Conservation (phyloP, 1,140 invertebrate species). For the Andricus grossulariae region DNA sequence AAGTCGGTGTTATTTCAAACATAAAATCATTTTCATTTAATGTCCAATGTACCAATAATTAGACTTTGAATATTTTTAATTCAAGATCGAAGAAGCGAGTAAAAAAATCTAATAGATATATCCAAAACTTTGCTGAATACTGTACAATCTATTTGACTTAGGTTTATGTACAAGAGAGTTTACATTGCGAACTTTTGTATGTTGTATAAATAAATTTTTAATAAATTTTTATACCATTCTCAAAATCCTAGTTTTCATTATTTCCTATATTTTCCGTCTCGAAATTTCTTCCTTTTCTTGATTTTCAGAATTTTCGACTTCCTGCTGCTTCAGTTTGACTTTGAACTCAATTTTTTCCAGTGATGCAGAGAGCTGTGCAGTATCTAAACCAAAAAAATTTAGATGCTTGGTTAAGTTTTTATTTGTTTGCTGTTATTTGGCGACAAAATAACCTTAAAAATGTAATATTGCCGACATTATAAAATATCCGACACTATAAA, state of each 20-base stretch:
- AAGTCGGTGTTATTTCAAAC: not conserved
- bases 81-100: not conserved
- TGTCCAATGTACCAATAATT: not conserved
- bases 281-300: slow-evolving; percentile 28
- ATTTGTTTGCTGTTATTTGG: no score
- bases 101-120: not conserved
- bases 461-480: no score
- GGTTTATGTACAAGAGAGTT: slow-evolving; percentile 5
- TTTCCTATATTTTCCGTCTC: slow-evolving; percentile 30
- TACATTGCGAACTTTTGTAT: slow-evolving; percentile 32
- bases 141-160: slow-evolving; percentile 33
- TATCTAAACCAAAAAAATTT: no score
- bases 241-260: slow-evolving; percentile 28
- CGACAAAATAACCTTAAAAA: no score
- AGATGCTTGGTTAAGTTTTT: no score
- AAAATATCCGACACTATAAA: no score
- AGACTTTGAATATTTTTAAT: not conserved
- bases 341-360: not conserved
- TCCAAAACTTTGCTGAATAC: slow-evolving; percentile 25
- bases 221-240: slow-evolving; percentile 46
- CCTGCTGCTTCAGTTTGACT: slow-evolving; percentile 25
- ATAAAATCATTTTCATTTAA: not conserved
- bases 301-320: not conserved
- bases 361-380: no score
- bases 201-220: slow-evolving; percentile 41